A percentile compares a stretch with the other conserved stretches of the same genome.
These are phyloP conservation scores for Brachionus angularis DNA, from an alignment of 1,140 invertebrate species.

Conservation along the genomic window DNA sequence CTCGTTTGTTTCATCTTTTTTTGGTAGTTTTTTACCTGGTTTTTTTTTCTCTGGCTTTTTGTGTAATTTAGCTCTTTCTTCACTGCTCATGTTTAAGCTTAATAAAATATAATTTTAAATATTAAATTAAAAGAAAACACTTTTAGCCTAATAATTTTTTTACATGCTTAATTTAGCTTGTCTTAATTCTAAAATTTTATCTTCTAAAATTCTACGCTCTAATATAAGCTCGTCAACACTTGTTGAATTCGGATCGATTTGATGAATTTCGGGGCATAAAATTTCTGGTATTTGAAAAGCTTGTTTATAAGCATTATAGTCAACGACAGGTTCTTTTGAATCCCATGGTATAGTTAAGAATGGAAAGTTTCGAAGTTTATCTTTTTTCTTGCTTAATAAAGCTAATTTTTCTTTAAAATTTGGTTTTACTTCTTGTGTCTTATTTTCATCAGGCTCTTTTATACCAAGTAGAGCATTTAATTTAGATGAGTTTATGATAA, in stretches of 20 bases:
- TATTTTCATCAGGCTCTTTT: neutral
- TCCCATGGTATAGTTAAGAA: constrained; percentile 27
- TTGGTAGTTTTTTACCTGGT: neutral
- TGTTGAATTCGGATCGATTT: neutral
- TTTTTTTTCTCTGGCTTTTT: constrained; percentile 26
- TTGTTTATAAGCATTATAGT: constrained; percentile 1
- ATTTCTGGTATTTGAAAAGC: constrained; percentile 21
- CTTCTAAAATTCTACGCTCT: constrained; percentile 24
- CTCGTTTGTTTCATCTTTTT: neutral
- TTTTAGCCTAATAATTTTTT: neutral
- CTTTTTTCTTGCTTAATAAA: constrained; percentile 30
- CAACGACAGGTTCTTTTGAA: neutral
- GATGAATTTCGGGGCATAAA: constrained; percentile 1
- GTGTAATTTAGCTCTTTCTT: neutral
- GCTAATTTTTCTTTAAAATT: constrained; percentile 28
- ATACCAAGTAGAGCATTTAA: constrained; percentile 13
- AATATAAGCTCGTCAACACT: constrained; percentile 9
- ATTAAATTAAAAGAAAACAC: neutral
- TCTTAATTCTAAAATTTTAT: constrained; percentile 33
- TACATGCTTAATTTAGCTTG: constrained; percentile 16
- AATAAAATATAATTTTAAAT: neutral
- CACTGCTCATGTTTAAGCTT: constrained; percentile 8
- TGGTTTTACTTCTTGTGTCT: constrained; percentile 13
- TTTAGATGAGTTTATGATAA: constrained; percentile 21
- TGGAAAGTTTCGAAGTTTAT: constrained; percentile 10